Evolutionary conservation across 2,797 vertebrate species (phyloP).

Genomic region (Sparidentex hasta): DNA sequence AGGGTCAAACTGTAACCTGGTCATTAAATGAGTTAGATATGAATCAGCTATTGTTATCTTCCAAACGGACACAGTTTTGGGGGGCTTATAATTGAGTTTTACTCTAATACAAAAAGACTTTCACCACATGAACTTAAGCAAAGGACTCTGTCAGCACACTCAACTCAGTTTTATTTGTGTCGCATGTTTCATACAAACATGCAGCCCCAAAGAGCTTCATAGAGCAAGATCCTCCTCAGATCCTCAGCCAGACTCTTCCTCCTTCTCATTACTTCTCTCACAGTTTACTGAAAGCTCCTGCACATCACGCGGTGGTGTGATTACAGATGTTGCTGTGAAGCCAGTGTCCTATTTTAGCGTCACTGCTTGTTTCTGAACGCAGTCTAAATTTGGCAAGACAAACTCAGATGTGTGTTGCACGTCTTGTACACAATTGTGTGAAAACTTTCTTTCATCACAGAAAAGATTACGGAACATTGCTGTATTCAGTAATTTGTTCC

Average conservation of each 20-base stretch:
- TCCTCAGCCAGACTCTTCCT: too few species aligned
- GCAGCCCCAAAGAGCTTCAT: neutral
- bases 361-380: neutral
- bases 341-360: neutral
- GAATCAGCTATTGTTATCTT: constrained; percentile 64
- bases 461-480: neutral
- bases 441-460: neutral
- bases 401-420: neutral
- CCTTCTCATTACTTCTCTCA: neutral
- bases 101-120: neutral
- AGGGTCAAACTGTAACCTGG: constrained; percentile 51
- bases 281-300: neutral
- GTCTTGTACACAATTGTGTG: neutral
- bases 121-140: neutral
- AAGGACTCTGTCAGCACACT: neutral
- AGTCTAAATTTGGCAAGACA: neutral
- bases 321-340: neutral
- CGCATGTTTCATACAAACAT: too few species aligned
- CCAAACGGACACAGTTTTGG: constrained; percentile 13
- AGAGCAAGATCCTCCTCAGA: too few species aligned
- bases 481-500: too few species aligned
- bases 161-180: too few species aligned
- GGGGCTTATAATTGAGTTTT: constrained; percentile 15
- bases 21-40: constrained; percentile 46
- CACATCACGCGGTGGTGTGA: neutral